These are phyloP conservation scores for Lagopus muta DNA, from an alignment of 2,113 vertebrate species.

Conservation along the genomic window DNA sequence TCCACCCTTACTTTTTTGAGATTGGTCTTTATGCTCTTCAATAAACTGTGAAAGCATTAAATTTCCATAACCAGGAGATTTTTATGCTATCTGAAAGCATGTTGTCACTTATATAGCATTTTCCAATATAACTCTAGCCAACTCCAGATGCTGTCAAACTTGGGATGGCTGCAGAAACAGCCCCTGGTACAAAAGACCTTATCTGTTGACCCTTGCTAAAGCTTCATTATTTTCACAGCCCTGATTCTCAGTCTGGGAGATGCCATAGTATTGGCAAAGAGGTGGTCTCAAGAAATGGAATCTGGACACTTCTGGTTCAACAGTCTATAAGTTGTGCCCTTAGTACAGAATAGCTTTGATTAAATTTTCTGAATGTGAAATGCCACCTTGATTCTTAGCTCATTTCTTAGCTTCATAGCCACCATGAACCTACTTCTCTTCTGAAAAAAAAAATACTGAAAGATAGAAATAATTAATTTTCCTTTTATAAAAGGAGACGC, in stretches of 20 bases:
- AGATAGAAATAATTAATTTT: not conserved
- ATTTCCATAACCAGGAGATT: not conserved
- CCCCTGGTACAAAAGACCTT: not conserved
- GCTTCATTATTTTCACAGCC: not conserved
- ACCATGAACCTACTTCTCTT: not conserved
- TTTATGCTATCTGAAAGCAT: not conserved
- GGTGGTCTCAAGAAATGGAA: not conserved
- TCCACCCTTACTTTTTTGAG: not conserved
- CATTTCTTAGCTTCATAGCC: not conserved
- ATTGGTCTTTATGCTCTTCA: not conserved
- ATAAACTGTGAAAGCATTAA: not conserved
- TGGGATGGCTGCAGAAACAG: not conserved
- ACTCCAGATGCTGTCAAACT: not conserved
- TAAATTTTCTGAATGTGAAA: not conserved
- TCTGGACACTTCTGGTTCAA: not conserved
- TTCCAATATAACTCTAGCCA: not conserved
- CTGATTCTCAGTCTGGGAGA: not conserved
- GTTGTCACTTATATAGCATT: not conserved
- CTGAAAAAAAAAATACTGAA: rapidly evolving
- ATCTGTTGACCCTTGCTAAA: not conserved
- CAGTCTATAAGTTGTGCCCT: not conserved
- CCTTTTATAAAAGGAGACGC: not conserved
- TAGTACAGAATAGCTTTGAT: not conserved
- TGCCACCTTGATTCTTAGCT: not conserved
- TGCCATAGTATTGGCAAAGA: not conserved